A percentile compares a stretch with the other conserved stretches of the same genome.
phyloP scores from a whole-genome alignment of 2,888 invertebrate genomes.

The Drosophila diplacantha region DNA sequence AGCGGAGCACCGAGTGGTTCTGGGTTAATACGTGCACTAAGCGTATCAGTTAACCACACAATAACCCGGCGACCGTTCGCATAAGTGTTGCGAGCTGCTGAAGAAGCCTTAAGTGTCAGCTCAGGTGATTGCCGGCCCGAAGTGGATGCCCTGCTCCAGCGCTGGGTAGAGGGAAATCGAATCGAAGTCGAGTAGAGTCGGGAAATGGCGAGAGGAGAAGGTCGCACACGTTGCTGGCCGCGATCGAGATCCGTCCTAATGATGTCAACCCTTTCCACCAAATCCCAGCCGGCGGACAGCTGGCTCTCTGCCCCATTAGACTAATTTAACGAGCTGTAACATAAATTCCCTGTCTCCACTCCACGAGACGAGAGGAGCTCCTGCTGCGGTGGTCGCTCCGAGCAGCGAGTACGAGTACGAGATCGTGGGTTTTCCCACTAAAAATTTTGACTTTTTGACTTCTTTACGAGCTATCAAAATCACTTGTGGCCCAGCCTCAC shows the following conservation, averaged over 20 bases:
- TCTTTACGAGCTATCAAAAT: slow-evolving; percentile 73
- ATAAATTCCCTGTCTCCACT: slow-evolving; percentile 62
- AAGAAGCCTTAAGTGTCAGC: slow-evolving; percentile 75
- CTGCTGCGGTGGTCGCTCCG: slow-evolving; percentile 55
- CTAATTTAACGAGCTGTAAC: slow-evolving; percentile 72
- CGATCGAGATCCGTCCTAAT: slow-evolving; percentile 47
- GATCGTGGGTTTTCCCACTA: slow-evolving; percentile 49
- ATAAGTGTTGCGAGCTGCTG: slow-evolving; percentile 73
- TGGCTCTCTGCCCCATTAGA: slow-evolving; percentile 60
- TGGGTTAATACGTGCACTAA: slow-evolving; percentile 71
- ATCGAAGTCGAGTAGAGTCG: slow-evolving; percentile 7
- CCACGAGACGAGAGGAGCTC: slow-evolving; percentile 42
- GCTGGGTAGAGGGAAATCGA: slow-evolving; percentile 1
- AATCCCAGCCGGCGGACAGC: slow-evolving; percentile 36
- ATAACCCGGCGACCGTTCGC: slow-evolving; percentile 59
- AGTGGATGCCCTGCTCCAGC: slow-evolving; percentile 23
- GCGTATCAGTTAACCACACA: slow-evolving; percentile 71
- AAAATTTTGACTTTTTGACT: slow-evolving; percentile 57
- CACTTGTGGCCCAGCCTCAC: slow-evolving; percentile 64
- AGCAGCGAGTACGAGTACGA: slow-evolving; percentile 4
- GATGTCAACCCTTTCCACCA: slow-evolving; percentile 55
- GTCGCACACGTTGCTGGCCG: slow-evolving; percentile 40
- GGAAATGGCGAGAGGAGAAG: slow-evolving; percentile 27
- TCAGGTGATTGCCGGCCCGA: slow-evolving; percentile 59
- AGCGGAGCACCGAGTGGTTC: slow-evolving; percentile 45